These are phyloP conservation scores for Empidonax traillii DNA, from an alignment of 2,113 vertebrate species.

Conservation along the genomic window DNA sequence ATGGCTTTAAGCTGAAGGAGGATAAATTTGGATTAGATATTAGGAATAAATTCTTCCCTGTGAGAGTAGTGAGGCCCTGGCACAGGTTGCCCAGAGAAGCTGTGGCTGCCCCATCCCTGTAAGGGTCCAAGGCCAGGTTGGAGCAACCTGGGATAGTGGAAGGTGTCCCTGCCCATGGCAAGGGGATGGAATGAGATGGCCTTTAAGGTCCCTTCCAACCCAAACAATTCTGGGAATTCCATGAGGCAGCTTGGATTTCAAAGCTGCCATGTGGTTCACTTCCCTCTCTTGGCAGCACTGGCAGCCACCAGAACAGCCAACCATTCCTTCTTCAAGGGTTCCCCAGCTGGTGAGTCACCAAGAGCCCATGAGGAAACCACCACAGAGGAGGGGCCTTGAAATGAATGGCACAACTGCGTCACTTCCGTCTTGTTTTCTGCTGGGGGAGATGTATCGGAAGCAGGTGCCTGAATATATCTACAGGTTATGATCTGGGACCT, in stretches of 20 bases:
- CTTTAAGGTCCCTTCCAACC: background rate
- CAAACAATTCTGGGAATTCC: background rate
- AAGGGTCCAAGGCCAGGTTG: background rate
- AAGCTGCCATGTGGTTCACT: background rate
- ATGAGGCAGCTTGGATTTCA: background rate
- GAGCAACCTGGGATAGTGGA: background rate
- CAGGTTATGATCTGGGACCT: accelerated
- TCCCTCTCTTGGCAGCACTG: background rate
- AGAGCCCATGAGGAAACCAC: background rate
- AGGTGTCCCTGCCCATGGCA: background rate
- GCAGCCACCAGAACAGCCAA: background rate
- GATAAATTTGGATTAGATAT: background rate
- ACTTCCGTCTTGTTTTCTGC: background rate
- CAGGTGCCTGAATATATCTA: background rate
- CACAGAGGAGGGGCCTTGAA: background rate
- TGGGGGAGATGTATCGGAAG: background rate
- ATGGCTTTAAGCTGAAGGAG: background rate
- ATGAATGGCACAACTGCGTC: background rate
- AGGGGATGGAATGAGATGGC: background rate
- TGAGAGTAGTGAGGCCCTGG: background rate
- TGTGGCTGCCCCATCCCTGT: background rate
- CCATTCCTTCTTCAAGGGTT: background rate
- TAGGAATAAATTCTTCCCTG: background rate
- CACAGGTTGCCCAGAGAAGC: background rate
- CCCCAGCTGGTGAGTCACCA: background rate